phyloP scores from a whole-genome alignment of 23 tunicate genomes.

The Corella eumyota region DNA sequence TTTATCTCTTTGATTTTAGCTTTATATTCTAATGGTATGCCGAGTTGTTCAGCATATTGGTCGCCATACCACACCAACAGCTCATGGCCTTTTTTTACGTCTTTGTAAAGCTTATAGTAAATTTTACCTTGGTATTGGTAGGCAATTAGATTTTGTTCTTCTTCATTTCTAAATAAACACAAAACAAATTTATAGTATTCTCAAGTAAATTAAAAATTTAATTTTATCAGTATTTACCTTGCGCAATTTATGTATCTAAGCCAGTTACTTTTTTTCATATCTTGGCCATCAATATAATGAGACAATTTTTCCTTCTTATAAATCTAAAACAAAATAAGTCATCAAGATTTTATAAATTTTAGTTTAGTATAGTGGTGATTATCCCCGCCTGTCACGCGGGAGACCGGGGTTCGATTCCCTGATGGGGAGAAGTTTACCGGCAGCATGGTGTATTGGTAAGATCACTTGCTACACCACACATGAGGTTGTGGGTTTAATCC shows the following conservation, averaged over 20 bases:
- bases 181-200: background rate
- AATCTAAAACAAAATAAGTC: slow-evolving; percentile 20
- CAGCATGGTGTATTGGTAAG: too few species aligned
- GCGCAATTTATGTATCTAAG: slow-evolving; percentile 74
- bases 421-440: too few species aligned
- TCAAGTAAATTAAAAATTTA: too few species aligned
- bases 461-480: too few species aligned
- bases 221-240: slow-evolving; percentile 35
- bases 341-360: background rate
- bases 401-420: too few species aligned
- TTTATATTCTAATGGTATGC: slow-evolving; percentile 23
- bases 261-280: slow-evolving; percentile 61
- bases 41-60: slow-evolving; percentile 67
- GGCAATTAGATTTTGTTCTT: slow-evolving; percentile 65
- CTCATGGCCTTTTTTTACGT: slow-evolving; percentile 34
- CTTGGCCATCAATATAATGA: slow-evolving; percentile 66
- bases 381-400: too few species aligned
- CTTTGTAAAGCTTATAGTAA: slow-evolving; percentile 49
- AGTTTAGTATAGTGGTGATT: too few species aligned
- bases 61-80: slow-evolving; percentile 71
- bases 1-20: too few species aligned
- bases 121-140: slow-evolving; percentile 66
- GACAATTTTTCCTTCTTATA: slow-evolving; percentile 57
- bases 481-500: too few species aligned
- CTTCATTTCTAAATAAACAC: slow-evolving; percentile 24